A percentile compares a stretch with the other conserved stretches of the same genome.
These are phyloP conservation scores for Notocelia uddmanniana DNA, from an alignment of 2,888 invertebrate species.

Conservation along the genomic window DNA sequence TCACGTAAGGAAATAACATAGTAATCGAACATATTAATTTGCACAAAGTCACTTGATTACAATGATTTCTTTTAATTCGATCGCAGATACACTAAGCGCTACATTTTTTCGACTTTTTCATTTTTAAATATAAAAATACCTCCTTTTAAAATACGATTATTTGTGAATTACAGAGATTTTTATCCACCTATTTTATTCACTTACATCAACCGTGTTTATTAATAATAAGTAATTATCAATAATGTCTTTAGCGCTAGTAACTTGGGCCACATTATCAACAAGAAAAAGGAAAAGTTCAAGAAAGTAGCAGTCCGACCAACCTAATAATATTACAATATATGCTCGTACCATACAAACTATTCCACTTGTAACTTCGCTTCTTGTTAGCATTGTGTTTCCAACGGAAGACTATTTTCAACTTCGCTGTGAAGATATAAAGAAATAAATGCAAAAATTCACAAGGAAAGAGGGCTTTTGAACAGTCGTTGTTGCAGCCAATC, in stretches of 20 bases:
- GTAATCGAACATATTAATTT: too few species aligned
- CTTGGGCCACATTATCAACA: constrained; percentile 18
- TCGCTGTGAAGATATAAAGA: constrained; percentile 2
- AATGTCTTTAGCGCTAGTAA: not conserved
- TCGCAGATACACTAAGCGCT: too few species aligned
- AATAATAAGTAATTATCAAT: too few species aligned
- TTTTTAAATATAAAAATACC: too few species aligned
- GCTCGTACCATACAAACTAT: constrained; percentile 55
- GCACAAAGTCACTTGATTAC: too few species aligned
- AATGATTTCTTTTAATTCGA: too few species aligned
- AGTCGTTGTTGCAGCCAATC: constrained; percentile 5
- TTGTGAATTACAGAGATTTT: too few species aligned
- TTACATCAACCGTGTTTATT: too few species aligned
- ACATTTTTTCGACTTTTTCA: too few species aligned
- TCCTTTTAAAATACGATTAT: too few species aligned
- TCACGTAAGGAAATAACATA: too few species aligned
- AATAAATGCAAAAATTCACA: not conserved
- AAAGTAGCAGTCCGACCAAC: constrained; percentile 48
- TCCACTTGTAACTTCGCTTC: constrained; percentile 54
- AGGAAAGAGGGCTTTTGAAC: not conserved
- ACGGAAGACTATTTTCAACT: constrained; percentile 45
- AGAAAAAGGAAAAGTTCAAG: constrained; percentile 31
- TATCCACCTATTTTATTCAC: too few species aligned
- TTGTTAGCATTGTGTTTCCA: constrained; percentile 45
- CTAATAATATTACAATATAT: constrained; percentile 59